Percentiles rank a stretch among this genome's conserved stretches.
These are phyloP conservation scores for Meloidogyne floridensis DNA, from an alignment of 1,140 invertebrate species.

Conservation along the genomic window DNA sequence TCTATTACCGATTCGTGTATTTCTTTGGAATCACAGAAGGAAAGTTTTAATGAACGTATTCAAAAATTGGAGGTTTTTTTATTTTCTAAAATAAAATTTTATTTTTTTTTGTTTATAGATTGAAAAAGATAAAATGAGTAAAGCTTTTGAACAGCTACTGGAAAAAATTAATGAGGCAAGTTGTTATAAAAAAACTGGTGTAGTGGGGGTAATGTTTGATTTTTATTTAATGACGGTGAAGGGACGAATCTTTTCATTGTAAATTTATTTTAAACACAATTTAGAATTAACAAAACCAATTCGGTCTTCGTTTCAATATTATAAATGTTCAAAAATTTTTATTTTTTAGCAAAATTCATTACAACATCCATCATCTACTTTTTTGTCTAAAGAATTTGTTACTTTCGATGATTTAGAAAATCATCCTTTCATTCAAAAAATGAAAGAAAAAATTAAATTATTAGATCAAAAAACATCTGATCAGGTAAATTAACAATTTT, in stretches of 20 bases:
- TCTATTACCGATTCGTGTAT: background rate
- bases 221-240: too few species aligned
- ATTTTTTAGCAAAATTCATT: constrained; percentile 1
- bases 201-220: too few species aligned
- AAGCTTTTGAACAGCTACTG: too few species aligned
- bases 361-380: background rate
- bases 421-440: background rate
- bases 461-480: background rate
- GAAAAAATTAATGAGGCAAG: too few species aligned
- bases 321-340: too few species aligned
- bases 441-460: background rate
- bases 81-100: background rate
- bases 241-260: too few species aligned
- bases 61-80: background rate
- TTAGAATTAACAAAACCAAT: too few species aligned
- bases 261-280: too few species aligned
- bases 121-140: background rate
- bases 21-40: background rate
- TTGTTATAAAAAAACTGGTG: too few species aligned
- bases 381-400: background rate
- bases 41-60: background rate
- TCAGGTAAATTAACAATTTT: background rate
- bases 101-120: background rate
- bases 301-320: too few species aligned
- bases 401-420: background rate